Percentiles rank a stretch among this genome's conserved stretches.
Evolutionary conservation across 2,797 vertebrate species (phyloP).

Genomic region (Rachycentron canadum): DNA sequence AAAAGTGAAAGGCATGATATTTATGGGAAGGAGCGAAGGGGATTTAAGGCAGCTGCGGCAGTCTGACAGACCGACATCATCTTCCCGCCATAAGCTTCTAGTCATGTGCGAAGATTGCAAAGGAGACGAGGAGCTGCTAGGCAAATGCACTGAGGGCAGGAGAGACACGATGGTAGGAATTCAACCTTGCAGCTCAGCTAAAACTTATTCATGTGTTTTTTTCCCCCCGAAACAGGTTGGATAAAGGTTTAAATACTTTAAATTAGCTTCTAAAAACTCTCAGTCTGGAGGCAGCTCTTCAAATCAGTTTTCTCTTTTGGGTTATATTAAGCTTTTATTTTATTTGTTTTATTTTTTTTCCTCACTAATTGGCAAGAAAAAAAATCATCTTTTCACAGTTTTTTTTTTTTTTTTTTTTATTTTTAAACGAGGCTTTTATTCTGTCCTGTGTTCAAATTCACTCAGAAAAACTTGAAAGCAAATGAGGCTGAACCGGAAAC

Average conservation of each 20-base stretch:
- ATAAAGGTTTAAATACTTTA: neutral
- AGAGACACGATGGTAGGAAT: slow-evolving; percentile 78
- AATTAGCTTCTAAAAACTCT: neutral
- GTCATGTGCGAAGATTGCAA: slow-evolving; percentile 89
- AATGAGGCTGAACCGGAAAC: neutral
- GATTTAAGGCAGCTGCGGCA: slow-evolving; percentile 73
- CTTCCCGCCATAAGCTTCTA: slow-evolving; percentile 52
- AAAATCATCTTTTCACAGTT: too few relatives aligned
- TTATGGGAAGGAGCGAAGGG: slow-evolving; percentile 77
- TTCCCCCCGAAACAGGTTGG: neutral
- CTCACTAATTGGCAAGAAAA: neutral
- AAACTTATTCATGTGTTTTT: slow-evolving; percentile 4
- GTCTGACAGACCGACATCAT: slow-evolving; percentile 43
- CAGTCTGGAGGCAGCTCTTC: neutral
- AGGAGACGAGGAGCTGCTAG: slow-evolving; percentile 80
- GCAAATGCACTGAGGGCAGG: slow-evolving; percentile 78
- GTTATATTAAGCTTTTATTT: neutral
- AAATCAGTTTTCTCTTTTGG: neutral
- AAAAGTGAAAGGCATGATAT: slow-evolving; percentile 80
- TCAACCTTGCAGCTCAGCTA: neutral
- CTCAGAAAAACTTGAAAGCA: neutral
- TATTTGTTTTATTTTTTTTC: too few relatives aligned
- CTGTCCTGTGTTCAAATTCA: too few relatives aligned
- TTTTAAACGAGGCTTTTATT: neutral
- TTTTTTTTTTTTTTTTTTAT: neutral